Evolutionary conservation across 37 sponge, comb jelly and placozoan species (phyloP).

Genomic region (Spongia lamella): DNA sequence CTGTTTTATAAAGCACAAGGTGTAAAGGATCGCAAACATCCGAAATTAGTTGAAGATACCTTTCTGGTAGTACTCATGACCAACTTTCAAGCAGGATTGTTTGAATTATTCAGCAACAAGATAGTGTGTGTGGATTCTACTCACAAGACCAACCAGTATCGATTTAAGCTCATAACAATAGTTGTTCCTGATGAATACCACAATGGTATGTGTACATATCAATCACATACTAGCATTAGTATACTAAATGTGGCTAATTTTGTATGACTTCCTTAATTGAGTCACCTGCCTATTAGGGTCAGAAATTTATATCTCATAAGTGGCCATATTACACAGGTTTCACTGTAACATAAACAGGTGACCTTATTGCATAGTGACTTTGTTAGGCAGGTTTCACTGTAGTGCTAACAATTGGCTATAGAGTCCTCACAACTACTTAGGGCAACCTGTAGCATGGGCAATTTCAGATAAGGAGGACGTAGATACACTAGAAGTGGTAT

Average conservation of each 20-base stretch:
- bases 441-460: background rate
- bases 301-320: no score
- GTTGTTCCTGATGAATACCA: slow-evolving; percentile 27
- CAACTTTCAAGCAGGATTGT: slow-evolving; percentile 11
- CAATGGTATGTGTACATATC: no score
- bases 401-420: background rate
- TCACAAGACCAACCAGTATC: slow-evolving; percentile 28
- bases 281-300: no score
- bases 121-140: slow-evolving; percentile 5
- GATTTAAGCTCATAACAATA: slow-evolving; percentile 8
- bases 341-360: no score
- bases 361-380: background rate
- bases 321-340: no score
- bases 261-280: no score
- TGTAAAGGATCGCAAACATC: no score
- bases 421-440: background rate
- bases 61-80: slow-evolving; percentile 23
- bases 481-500: background rate
- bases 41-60: background rate
- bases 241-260: no score
- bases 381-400: background rate
- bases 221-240: no score
- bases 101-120: background rate
- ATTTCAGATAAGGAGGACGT: background rate
- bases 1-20: no score